Evolutionary conservation across 2,113 vertebrate species (phyloP).

Genomic region (Semnopithecus entellus): DNA sequence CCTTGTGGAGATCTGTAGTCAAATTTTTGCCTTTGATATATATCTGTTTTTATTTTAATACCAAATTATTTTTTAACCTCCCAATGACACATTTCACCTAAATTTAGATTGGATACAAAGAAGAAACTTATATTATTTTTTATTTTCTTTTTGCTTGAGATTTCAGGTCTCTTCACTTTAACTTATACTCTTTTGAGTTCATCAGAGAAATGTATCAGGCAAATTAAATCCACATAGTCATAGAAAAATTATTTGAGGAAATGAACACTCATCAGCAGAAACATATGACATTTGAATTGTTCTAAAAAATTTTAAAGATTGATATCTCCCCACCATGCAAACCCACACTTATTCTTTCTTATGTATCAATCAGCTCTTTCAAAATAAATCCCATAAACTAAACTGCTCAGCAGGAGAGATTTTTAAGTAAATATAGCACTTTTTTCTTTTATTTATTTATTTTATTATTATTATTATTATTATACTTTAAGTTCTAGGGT

Average conservation of each 20-base stretch:
- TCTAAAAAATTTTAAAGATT: background rate
- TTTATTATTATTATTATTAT: no score
- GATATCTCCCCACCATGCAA: background rate
- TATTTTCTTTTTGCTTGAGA: background rate
- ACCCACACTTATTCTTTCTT: background rate
- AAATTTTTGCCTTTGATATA: background rate
- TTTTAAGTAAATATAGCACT: background rate
- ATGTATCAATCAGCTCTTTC: background rate
- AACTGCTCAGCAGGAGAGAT: background rate
- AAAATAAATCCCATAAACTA: background rate
- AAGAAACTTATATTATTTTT: background rate
- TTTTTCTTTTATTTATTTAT: no score
- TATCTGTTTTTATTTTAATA: background rate
- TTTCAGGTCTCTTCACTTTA: background rate
- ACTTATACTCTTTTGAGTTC: background rate
- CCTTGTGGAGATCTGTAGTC: background rate
- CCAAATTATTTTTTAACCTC: background rate
- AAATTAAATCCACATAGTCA: background rate
- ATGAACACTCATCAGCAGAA: background rate
- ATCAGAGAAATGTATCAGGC: background rate
- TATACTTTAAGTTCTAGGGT: no score
- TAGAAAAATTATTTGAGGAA: background rate
- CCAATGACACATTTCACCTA: background rate
- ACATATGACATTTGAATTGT: background rate
- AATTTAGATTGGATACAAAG: background rate